Percentiles rank a stretch among this genome's conserved stretches.
These are phyloP conservation scores for Neomonachus schauinslandi DNA, from an alignment of 2,113 vertebrate genomes.

Conservation along the genomic window DNA sequence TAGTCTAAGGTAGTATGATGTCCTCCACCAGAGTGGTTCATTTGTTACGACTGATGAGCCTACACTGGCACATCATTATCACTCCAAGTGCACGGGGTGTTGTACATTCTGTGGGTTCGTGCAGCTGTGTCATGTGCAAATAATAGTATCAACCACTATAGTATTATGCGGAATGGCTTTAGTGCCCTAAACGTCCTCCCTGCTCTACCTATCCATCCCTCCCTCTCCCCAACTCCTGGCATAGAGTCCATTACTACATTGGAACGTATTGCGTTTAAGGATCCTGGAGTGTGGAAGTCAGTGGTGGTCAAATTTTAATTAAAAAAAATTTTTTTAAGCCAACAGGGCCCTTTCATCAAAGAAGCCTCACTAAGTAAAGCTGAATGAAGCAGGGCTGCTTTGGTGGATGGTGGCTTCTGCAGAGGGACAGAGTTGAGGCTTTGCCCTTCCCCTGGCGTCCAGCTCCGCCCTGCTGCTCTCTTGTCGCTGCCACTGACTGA, in stretches of 20 bases:
- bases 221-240: not conserved
- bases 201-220: not conserved
- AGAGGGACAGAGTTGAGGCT: not conserved
- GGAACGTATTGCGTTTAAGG: not conserved
- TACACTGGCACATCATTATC: not conserved
- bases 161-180: not conserved
- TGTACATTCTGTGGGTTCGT: not conserved
- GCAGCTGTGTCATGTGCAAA: not conserved
- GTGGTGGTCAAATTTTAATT: not conserved
- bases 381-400: not conserved
- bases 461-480: rapidly evolving
- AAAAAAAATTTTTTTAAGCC: not conserved
- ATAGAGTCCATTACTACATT: not conserved
- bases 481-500: rapidly evolving
- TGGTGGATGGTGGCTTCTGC: not conserved
- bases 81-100: not conserved
- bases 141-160: too few species aligned
- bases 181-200: not conserved
- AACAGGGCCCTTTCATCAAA: not conserved
- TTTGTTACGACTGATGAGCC: too few species aligned
- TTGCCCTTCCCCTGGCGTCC: not conserved
- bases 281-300: not conserved
- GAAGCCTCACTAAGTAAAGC: not conserved
- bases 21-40: not conserved
- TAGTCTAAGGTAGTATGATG: not conserved